These are phyloP conservation scores for Trisateles emortualis DNA, from an alignment of 2,888 invertebrate species.

Conservation along the genomic window DNA sequence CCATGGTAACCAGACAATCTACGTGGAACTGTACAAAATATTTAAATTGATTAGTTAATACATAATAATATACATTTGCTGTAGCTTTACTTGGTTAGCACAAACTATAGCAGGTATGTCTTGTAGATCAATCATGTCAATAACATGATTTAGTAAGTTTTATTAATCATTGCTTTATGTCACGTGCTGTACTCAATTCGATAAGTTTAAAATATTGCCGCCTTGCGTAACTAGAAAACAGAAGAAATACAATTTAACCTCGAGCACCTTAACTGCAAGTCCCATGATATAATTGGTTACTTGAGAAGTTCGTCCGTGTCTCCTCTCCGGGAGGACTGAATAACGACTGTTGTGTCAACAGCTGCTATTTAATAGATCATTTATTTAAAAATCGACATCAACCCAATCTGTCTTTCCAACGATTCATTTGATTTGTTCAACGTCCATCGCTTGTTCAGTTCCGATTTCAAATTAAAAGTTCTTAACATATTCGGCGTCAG, in stretches of 20 bases:
- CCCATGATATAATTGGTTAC: slow-evolving; percentile 15
- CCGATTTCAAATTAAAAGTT: neutral
- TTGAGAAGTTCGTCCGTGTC: slow-evolving; percentile 1
- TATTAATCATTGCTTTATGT: no score
- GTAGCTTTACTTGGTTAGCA: no score
- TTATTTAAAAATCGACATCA: neutral
- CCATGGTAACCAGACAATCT: no score
- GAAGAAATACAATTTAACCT: no score
- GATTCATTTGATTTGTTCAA: neutral
- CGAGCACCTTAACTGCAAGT: neutral
- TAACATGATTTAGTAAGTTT: no score
- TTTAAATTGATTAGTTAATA: no score
- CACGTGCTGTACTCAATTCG: no score
- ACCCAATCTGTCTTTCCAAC: neutral
- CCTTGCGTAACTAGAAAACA: neutral
- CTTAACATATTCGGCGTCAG: slow-evolving; percentile 6
- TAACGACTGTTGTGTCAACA: neutral
- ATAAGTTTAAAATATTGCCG: no score
- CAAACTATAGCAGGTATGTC: no score
- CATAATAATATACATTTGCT: no score
- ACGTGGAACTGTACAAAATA: no score
- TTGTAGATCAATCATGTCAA: no score
- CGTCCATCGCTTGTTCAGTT: neutral
- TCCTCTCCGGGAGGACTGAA: neutral
- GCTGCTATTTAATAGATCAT: neutral